Base-by-base conservation (phyloP, 2,888 invertebrate species). In the Sepiola atlantica region DNA sequence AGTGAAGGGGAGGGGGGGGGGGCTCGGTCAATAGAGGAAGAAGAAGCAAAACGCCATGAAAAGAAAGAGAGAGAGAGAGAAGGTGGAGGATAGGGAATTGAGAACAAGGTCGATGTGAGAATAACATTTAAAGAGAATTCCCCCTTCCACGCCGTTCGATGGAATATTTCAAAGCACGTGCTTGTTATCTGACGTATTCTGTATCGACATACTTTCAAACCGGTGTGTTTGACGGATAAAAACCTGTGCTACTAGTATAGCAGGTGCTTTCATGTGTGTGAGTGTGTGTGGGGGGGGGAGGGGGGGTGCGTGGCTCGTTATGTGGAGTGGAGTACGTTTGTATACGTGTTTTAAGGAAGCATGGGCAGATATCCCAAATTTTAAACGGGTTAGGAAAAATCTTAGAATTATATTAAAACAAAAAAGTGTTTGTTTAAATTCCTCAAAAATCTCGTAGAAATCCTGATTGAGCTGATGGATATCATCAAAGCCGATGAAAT, bases 91-190 rank as follows among this genome's bases (percentile, higher is more conserved):
- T 14, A 4, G 77, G 3, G 77, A 32, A n/a, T n/a, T 14, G 12
- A 12, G 14, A 77, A 10, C n/a, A n/a, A 32, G 16, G 16, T 45
- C 45, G 45, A 45, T 45, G 45, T 10, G 18, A 16, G n/a, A 2
- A n/a, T 77, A 77, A 77, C n/a, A 77, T 77, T 77, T 16, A n/a
- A 77, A n/a, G 77, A 77, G 77, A 77, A 77, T n/a, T 77, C 77
- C 61, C 18, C 32, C n/a, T n/a, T 45, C n/a, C 3, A 77, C n/a
- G n/a, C 32, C 32, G 45, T 32, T 32, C 32, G 32, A 77, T n/a
- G 14, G n/a, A 77, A 77, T 77, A 77, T 77, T n/a, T 77, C n/a
- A 14, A 77, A 77, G 77, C n/a, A 77, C 77, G n/a, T 77, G 77
- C 77, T 77, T 77, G 77, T 14, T n/a, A 77, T 77, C 77, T 3